Evolutionary conservation across 2,113 vertebrate genomes (phyloP).

Genomic region (Sorex fumeus): DNA sequence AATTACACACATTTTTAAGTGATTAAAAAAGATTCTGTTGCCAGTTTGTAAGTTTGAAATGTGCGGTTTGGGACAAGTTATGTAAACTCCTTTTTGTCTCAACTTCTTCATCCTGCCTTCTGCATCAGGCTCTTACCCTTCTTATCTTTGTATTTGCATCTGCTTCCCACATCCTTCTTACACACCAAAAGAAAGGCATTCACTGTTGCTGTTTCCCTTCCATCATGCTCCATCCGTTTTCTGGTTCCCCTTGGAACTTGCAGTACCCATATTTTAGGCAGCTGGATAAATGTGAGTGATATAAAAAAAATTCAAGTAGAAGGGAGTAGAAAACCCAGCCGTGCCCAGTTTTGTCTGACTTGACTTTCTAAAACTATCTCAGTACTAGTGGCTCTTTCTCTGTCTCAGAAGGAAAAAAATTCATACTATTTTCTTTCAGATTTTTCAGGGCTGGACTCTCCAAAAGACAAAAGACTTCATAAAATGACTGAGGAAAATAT

Average conservation of each 20-base stretch:
- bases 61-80: neutral
- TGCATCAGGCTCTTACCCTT: neutral
- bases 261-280: neutral
- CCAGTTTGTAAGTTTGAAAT: neutral
- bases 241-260: neutral
- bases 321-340: neutral
- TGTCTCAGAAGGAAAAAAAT: neutral
- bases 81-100: neutral
- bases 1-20: neutral
- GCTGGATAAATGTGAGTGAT: neutral
- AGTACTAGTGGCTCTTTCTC: neutral
- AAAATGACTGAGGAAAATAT: neutral
- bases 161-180: neutral
- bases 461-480: neutral
- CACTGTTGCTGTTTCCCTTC: neutral
- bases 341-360: neutral
- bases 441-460: neutral
- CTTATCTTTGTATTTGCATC: neutral
- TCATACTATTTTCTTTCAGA: neutral
- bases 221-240: no score
- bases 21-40: neutral
- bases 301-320: neutral
- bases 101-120: neutral
- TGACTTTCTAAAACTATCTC: slow-evolving; percentile 25
- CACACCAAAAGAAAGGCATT: neutral